Conservation (phyloP, 2,888 invertebrate genomes). For the Clivina fossor region DNA sequence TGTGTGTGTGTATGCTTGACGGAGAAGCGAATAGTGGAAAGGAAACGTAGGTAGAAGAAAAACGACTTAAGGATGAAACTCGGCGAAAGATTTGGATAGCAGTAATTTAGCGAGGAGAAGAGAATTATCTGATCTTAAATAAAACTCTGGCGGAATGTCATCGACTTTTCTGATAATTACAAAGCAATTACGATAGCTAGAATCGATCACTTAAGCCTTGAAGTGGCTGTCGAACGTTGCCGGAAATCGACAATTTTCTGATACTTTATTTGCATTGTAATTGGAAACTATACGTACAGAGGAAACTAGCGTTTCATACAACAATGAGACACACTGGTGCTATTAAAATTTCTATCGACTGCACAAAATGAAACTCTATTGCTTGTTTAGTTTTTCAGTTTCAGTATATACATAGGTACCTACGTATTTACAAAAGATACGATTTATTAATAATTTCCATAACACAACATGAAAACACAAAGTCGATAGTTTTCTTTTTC, state of each 20-base stretch:
- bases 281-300: constrained; percentile 7
- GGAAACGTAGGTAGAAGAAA: no score
- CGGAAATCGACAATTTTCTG: constrained; percentile 8
- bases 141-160: constrained; percentile 26
- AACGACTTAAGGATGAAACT: constrained; percentile 20
- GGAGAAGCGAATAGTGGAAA: no score
- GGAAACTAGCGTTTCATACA: not conserved
- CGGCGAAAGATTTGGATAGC: constrained; percentile 26
- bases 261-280: constrained; percentile 22
- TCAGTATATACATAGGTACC: no score
- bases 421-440: no score
- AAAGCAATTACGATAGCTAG: constrained; percentile 27
- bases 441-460: no score
- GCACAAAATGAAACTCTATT: not conserved
- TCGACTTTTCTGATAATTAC: constrained; percentile 30
- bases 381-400: not conserved
- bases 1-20: not conserved
- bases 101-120: constrained; percentile 25
- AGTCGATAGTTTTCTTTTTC: no score
- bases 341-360: constrained; percentile 6
- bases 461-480: no score
- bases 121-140: constrained; percentile 30
- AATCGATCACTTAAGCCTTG: not conserved
- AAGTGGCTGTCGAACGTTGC: not conserved
- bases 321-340: not conserved